Evolutionary conservation across 2,113 vertebrate species (phyloP).

Genomic region (Blennius ocellaris): DNA sequence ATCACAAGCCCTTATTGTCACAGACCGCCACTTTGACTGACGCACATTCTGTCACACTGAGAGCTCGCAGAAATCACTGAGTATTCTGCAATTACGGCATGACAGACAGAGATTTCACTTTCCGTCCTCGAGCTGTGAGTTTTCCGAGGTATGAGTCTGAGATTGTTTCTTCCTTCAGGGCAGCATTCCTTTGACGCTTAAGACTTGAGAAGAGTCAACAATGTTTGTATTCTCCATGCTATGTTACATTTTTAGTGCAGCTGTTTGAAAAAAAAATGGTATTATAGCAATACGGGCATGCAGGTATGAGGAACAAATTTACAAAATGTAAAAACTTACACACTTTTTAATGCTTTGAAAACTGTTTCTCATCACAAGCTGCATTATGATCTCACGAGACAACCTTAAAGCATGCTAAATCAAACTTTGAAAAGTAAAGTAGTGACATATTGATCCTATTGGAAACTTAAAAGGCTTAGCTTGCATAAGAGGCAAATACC

Average conservation of each 20-base stretch:
- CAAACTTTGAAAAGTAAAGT: too few species aligned
- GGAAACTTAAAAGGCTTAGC: too few species aligned
- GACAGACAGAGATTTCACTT: not conserved
- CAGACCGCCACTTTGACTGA: slow-evolving; percentile 48
- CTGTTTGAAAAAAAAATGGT: not conserved
- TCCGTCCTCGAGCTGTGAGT: not conserved
- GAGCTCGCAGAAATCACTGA: slow-evolving; percentile 36
- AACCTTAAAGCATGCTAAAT: too few species aligned
- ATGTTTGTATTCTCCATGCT: not conserved
- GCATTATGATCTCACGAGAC: too few species aligned
- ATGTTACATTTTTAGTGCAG: not conserved
- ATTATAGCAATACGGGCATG: too few species aligned
- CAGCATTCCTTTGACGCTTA: not conserved
- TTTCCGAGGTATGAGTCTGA: not conserved
- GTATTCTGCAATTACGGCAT: not conserved
- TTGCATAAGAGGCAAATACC: too few species aligned
- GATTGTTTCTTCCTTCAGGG: not conserved
- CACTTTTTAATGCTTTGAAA: too few species aligned
- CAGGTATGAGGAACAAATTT: too few species aligned
- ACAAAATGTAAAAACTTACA: too few species aligned
- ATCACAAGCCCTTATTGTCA: slow-evolving; percentile 65
- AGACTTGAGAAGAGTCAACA: not conserved
- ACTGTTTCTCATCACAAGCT: too few species aligned
- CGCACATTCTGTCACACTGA: slow-evolving; percentile 31
- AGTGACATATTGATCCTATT: too few species aligned